A percentile compares a stretch with the other conserved stretches of the same genome.
phyloP scores from a whole-genome alignment of 2,888 invertebrate species.

The Clepsis dumicolana region DNA sequence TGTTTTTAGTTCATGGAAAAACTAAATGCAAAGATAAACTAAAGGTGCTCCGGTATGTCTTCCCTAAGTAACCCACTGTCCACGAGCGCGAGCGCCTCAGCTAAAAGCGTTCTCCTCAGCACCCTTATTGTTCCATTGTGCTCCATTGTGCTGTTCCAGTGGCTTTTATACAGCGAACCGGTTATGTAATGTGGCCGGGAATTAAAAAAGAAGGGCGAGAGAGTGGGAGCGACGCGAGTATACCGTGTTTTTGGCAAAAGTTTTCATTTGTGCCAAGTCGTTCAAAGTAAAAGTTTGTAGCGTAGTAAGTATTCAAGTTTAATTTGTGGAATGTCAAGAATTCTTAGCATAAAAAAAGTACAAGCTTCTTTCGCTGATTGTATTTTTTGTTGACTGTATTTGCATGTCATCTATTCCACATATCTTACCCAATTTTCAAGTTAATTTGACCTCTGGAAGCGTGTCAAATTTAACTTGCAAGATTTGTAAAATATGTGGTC shows the following conservation, averaged over 20 bases:
- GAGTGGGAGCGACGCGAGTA: not conserved
- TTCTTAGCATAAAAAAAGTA: too few species aligned
- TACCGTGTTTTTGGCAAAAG: not conserved
- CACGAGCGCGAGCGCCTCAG: constrained; percentile 47
- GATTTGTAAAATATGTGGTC: too few species aligned
- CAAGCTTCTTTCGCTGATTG: too few species aligned
- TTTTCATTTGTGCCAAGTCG: not conserved
- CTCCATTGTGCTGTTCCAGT: constrained; percentile 61
- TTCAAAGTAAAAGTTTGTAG: not conserved
- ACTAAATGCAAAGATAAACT: too few species aligned
- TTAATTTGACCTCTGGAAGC: too few species aligned
- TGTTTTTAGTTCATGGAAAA: too few species aligned
- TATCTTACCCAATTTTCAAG: too few species aligned
- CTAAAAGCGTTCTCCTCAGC: constrained; percentile 61
- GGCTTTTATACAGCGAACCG: constrained; percentile 40
- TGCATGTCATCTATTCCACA: too few species aligned
- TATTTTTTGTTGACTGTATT: too few species aligned
- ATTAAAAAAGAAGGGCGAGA: constrained; percentile 26
- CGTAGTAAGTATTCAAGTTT: not conserved
- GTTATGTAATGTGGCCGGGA: constrained; percentile 35
- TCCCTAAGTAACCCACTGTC: not conserved
- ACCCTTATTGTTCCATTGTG: constrained; percentile 58
- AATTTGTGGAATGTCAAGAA: not conserved
- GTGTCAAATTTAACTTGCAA: too few species aligned
- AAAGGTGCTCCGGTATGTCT: too few species aligned